Evolutionary conservation across 2,113 vertebrate genomes (phyloP), one percentile per base, ranked within the genome.

Genomic region (Barbus barbus): DNA sequence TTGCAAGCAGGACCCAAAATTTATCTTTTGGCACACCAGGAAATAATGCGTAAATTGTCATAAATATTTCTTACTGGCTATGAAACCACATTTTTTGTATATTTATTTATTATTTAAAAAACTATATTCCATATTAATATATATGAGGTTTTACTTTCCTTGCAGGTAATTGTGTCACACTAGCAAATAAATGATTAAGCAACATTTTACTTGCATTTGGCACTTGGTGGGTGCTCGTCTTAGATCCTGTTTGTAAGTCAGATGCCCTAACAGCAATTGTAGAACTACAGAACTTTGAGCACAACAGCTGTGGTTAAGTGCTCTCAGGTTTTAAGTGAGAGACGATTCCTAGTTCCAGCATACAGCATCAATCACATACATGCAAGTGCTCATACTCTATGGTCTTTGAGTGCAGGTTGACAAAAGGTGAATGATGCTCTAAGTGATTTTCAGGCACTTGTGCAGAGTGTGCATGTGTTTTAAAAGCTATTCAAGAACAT

Each of bases 401-500:
- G 22, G 38, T 5, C 69, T 22, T 60, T 38, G 53, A 78, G 31
- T 41, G 53, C 0, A n/a, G 22, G 7, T 24, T 78, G 56, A 78
- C 53, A 77, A 22, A 51, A 58, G 48, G 20, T 36, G 31, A 58
- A 77, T n/a, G 31, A 58, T 77, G 46, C 33, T 51, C 44, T 74
- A 76, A 61, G 58, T 58, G 22, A 58, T 58, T 74, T 38, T 74
- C 44, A 63, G 26, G 24, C 60, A 63, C 60, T 63, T 63, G 60
- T 28, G 24, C 60, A 63, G 12, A 63, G 60, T 63, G 60, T 63
- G 58, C 22, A 61, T 26, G n/a, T 61, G 58, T 61, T 60, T 60
- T 61, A 24, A 61, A 63, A 74, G 41, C 24, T 7, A 26, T 74
- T 74, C 72, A 24, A 26, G 41, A 74, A 48, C 72, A 26, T 5